Percentiles rank a stretch among this genome's conserved stretches.
These are phyloP conservation scores for Hippopotamus amphibius DNA, from an alignment of 2,113 vertebrate genomes.

Conservation along the genomic window DNA sequence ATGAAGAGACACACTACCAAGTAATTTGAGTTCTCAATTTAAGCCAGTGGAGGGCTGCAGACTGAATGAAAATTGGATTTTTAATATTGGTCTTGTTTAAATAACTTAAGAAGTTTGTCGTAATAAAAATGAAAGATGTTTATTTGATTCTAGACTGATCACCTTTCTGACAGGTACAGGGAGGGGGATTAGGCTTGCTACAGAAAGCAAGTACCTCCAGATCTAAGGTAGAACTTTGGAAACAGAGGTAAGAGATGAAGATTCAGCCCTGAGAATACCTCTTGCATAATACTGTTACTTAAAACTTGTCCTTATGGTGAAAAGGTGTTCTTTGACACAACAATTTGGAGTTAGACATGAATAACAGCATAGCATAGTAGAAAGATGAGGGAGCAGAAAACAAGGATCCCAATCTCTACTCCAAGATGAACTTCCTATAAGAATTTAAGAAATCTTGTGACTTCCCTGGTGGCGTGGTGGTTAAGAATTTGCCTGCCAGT, in stretches of 20 bases:
- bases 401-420: not conserved
- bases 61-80: slow-evolving; percentile 57
- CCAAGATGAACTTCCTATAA: not conserved
- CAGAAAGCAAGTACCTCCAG: not conserved
- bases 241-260: not conserved
- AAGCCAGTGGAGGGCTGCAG: not conserved
- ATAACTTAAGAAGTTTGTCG: slow-evolving; percentile 15
- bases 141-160: slow-evolving; percentile 28
- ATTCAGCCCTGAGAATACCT: not conserved
- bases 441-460: not conserved
- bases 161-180: not conserved
- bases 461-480: too few relatives aligned
- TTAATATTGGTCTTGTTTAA: slow-evolving; percentile 64
- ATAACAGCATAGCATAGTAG: not conserved
- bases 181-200: not conserved
- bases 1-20: slow-evolving; percentile 27
- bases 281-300: not conserved
- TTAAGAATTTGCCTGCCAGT: too few relatives aligned
- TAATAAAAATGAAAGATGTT: slow-evolving; percentile 40
- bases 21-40: slow-evolving; percentile 56
- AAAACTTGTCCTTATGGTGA: not conserved
- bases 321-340: not conserved
- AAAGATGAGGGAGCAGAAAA: not conserved
- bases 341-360: not conserved
- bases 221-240: not conserved